Evolutionary conservation across 2,797 vertebrate species (phyloP).

Genomic region (Sebastolobus altivelis): DNA sequence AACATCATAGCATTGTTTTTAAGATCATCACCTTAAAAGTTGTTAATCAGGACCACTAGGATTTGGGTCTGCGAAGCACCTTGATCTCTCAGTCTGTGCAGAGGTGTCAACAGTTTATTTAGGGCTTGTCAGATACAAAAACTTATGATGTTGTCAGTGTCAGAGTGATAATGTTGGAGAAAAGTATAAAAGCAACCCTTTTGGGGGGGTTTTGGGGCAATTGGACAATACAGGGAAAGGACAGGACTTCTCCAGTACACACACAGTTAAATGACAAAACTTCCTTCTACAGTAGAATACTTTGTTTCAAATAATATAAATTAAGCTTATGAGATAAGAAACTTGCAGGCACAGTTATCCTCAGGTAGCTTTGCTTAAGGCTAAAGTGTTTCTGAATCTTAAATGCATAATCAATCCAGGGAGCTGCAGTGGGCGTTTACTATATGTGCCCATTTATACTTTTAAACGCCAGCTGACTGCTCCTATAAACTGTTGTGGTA

Average conservation of each 20-base stretch:
- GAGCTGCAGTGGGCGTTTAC: conserved; percentile 18
- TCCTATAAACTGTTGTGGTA: conserved; percentile 41
- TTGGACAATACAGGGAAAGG: not conserved
- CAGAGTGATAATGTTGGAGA: not conserved
- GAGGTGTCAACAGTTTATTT: conserved; percentile 34
- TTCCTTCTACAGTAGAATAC: not conserved
- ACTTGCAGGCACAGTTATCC: conserved; percentile 11
- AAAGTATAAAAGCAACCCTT: not conserved
- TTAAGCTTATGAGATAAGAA: conserved; percentile 5
- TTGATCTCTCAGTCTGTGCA: conserved; percentile 12
- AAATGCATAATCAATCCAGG: conserved; percentile 33
- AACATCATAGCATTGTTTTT: not conserved
- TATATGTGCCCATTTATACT: conserved; percentile 38
- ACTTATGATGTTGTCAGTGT: not conserved
- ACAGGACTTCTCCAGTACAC: not conserved
- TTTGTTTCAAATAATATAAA: conserved; percentile 6
- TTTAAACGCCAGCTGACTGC: conserved; percentile 38
- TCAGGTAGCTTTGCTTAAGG: conserved; percentile 15
- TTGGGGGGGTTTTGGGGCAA: not conserved
- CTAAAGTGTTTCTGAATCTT: conserved; percentile 30
- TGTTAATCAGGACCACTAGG: conserved; percentile 7
- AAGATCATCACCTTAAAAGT: not conserved
- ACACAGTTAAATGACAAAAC: conserved; percentile 1
- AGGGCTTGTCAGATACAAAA: not conserved
- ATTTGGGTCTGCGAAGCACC: conserved; percentile 5